Conservation (phyloP, 30 jellyfish, hydroid and myxozoan genomes). For the Rhopilema esculentum region DNA sequence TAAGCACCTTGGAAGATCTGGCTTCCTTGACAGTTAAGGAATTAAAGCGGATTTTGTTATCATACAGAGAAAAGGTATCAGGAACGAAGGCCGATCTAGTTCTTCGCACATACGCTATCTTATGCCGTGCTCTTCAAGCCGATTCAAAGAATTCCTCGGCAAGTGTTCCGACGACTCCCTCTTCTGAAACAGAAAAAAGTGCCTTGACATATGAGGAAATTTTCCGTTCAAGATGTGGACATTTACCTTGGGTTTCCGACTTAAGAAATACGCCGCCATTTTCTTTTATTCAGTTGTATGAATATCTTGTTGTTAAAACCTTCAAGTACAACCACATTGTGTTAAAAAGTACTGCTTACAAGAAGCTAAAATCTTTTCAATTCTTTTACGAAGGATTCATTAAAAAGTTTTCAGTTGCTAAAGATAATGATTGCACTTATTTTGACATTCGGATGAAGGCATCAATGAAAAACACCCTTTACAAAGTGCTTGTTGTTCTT, state of each 20-base stretch:
- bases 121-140: not conserved
- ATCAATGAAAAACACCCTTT: conserved; percentile 5
- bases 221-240: not conserved
- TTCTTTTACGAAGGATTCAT: not conserved
- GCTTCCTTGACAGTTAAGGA: not conserved
- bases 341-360: not conserved
- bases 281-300: conserved; percentile 17
- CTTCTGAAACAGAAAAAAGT: not conserved
- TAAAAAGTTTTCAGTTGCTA: not conserved
- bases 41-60: not conserved
- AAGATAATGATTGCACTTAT: not conserved
- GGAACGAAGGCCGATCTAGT: conserved; percentile 22
- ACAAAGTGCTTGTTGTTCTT: conserved; percentile 6
- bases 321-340: conserved; percentile 11
- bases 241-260: conserved; percentile 25
- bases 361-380: not conserved
- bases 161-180: not conserved
- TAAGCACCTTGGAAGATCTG: not conserved
- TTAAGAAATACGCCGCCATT: not conserved
- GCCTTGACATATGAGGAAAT: conserved; percentile 3
- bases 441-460: conserved; percentile 21
- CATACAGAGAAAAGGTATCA: not conserved
- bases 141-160: not conserved
- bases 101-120: conserved; percentile 16
- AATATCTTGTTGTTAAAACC: conserved; percentile 5